Evolutionary conservation across 2,888 invertebrate species (phyloP), one percentile per base, ranked within the genome.

Genomic region (Candidula unifasciata): DNA sequence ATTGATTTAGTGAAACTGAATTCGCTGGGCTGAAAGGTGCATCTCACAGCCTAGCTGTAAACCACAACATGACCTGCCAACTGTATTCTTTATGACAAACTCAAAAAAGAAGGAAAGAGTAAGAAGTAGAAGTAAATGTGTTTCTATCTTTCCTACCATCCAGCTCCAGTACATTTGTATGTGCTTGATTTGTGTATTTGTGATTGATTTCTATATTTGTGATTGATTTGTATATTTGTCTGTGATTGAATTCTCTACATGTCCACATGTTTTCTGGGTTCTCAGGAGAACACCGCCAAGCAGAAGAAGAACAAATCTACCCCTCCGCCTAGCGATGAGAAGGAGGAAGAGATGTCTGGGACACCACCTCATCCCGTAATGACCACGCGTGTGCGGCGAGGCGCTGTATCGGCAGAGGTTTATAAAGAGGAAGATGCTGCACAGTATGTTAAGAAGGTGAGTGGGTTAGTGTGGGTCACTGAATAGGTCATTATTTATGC

Each of bases 361-460:
- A 95, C 97, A 94, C 97, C 97, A 83, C 89, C 89, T 82, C 85
- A 80, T 30, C 90, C 88, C 57, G 88, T 89, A 69, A 90, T 89
- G 86, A 88, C 87, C 80, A 90, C 90, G 85, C 89, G 93, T 54
- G 89, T 89, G 16, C 95, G 99, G 86, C 96, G 99, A 86, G 99
- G 99, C 37, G 99, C 98, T 83, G 99, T 99, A 91, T 98, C 98
- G 87, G 99, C 99, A 27, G 99, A 99, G 93, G 99, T 99, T 5
- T 98, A 99, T 90, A 96, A 97, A 79, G 99, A 99, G 94, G 99
- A 99, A 94, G 99, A 99, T 95, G 98, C 98, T 90, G 97, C 98
- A 89, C 98, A 97, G 93, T 99, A 99, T 95, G 98, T 99, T 89
- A 99, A 99, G 95, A 99, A 99, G 96, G 96, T 96, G 90, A 85